Conservation (phyloP, 2,888 invertebrate genomes). For the Argyra leucocephala region DNA sequence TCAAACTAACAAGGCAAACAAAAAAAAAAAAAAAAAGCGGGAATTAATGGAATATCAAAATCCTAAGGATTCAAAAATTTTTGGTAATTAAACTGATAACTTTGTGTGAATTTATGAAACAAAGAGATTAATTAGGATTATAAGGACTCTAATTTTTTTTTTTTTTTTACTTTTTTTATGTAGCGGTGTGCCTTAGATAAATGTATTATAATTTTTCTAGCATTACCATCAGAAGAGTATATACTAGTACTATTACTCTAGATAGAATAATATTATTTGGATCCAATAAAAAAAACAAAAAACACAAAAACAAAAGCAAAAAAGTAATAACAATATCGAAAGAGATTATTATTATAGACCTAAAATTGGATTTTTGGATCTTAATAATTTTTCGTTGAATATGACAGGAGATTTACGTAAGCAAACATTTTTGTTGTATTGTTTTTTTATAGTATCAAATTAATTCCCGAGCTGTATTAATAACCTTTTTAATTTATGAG, state of each 20-base stretch:
- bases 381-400: neutral
- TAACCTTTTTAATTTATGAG: too few species aligned
- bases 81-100: constrained; percentile 3
- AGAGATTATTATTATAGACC: constrained; percentile 1
- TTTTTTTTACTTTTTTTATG: too few species aligned
- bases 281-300: too few species aligned
- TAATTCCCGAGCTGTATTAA: neutral
- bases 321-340: too few species aligned
- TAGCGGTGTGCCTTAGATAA: too few species aligned
- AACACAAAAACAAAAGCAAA: too few species aligned
- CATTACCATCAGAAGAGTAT: too few species aligned
- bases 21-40: neutral
- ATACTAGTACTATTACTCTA: too few species aligned
- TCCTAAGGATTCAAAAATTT: neutral
- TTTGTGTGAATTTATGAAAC: constrained; percentile 2
- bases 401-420: neutral
- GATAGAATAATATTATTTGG: too few species aligned
- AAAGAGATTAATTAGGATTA: constrained; percentile 6
- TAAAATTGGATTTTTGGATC: neutral
- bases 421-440: neutral
- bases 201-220: too few species aligned
- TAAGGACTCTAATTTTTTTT: neutral
- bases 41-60: neutral
- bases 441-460: neutral
- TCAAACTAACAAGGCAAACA: neutral